Base-by-base conservation (phyloP, 2,888 invertebrate genomes). In the Vesta saturnalis region DNA sequence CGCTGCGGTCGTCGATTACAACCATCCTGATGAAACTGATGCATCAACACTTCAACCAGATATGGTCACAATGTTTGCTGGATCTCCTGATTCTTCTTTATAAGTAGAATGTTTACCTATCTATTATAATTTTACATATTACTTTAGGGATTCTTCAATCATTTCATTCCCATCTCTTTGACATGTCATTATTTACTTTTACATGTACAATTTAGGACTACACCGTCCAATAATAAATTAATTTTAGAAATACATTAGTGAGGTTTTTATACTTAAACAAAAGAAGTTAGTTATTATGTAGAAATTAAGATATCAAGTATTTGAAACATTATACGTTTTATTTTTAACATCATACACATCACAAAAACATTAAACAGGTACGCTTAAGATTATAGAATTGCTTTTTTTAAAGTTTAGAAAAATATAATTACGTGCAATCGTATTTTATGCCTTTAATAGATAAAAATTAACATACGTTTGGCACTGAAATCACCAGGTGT, bases 21-120 rank as follows among this genome's bases (percentile, higher is more conserved):
- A 79, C 62, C 79, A 77, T 72, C 83, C 84, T 65, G 88, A 87
- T 62, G 86, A 86, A 39, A 85, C 85, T 66, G 80, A 79, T 72
- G 85, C 85, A 63, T 87, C 88, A 73, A 88, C 88, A 74, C 86
- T 87, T 80, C 88, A 88, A 85, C 88, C 88, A 79, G 88, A 88
- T 79, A 87, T 86, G 78, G 87, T 87, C 74, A 82, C 81, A 52
- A 78, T 79, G 63, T 77, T 79, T 72, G 74, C 70, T 70, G 77
- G 77, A 74, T 76, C 78, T 72, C 73, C 76, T 61, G 67, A 70
- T 70, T 74, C 73, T 73, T 75, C 77, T 73, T 69, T 60, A 19
- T 64, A 64, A 67, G 52, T 70, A 69, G 67, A 64, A 23, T 43
- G 60, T 61, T n/a, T n/a, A n/a, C n/a, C n/a, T 43, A 69, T 70